These are phyloP conservation scores for Bhutanitis thaidina DNA, from an alignment of 2,888 invertebrate genomes.

Conservation along the genomic window DNA sequence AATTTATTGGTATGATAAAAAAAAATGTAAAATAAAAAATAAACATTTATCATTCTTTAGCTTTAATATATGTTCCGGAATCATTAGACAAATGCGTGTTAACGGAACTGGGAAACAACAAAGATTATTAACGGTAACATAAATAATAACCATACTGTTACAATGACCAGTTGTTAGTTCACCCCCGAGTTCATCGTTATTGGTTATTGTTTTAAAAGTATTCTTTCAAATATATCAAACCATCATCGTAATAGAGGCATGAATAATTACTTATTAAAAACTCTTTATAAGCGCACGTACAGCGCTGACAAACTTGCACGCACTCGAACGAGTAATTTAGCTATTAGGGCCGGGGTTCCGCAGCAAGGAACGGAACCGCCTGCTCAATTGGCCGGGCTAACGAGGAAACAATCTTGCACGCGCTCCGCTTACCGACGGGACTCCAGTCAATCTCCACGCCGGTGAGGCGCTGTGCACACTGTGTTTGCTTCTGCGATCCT, in stretches of 20 bases:
- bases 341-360: conserved; percentile 55
- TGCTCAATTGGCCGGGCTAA: conserved; percentile 68
- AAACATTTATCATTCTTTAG: too few relatives aligned
- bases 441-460: conserved; percentile 65
- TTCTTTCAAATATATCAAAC: not conserved
- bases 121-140: too few relatives aligned
- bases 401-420: conserved; percentile 80
- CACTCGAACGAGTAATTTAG: conserved; percentile 58
- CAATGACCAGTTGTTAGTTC: too few relatives aligned
- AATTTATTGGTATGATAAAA: too few relatives aligned
- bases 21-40: too few relatives aligned
- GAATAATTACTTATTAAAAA: not conserved
- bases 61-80: too few relatives aligned
- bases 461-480: conserved; percentile 31
- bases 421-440: conserved; percentile 71
- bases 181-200: too few relatives aligned
- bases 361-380: conserved; percentile 66
- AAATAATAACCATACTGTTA: too few relatives aligned
- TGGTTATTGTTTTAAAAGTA: too few relatives aligned
- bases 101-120: too few relatives aligned
- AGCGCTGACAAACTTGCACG: conserved; percentile 29
- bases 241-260: not conserved
- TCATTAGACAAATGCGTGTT: too few relatives aligned
- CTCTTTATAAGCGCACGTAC: conserved; percentile 13
- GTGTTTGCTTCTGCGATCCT: not conserved